phyloP scores from a whole-genome alignment of 1,140 invertebrate genomes.

The Mesaphorura yosii region DNA sequence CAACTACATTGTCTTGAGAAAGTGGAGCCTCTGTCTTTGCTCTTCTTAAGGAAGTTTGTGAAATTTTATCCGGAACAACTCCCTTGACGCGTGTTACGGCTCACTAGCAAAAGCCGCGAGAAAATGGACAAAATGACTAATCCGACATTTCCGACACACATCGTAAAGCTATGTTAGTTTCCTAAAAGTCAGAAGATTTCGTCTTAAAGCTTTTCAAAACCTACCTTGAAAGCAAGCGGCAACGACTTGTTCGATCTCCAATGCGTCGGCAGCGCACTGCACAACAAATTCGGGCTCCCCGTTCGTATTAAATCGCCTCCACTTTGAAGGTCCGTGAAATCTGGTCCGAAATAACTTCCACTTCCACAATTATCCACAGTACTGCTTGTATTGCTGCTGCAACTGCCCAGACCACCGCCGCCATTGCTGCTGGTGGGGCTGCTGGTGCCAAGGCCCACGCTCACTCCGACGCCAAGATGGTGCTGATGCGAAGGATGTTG shows the following conservation, averaged over 20 bases:
- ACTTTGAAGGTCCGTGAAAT: conserved; percentile 22
- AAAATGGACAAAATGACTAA: no score
- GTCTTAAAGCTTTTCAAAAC: neutral
- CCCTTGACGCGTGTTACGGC: no score
- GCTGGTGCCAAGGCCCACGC: no score
- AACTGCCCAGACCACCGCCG: neutral
- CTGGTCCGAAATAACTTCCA: conserved; percentile 19
- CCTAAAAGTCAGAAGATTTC: no score
- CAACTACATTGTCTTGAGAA: no score
- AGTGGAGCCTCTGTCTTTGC: no score
- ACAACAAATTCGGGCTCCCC: conserved; percentile 75
- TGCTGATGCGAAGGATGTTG: conserved; percentile 10
- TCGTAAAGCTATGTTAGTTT: no score
- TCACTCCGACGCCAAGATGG: no score
- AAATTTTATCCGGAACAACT: no score
- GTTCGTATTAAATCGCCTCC: conserved; percentile 28
- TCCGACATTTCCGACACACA: no score
- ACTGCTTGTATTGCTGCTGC: neutral
- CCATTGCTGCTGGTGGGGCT: neutral
- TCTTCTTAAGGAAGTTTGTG: no score
- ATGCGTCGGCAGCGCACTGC: conserved; percentile 77
- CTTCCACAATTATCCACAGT: neutral
- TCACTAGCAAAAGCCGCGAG: no score
- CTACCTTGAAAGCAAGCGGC: conserved; percentile 83
- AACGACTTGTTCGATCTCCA: conserved; percentile 94